These are phyloP conservation scores for Fulica atra DNA, from an alignment of 2,113 vertebrate species.

Conservation along the genomic window DNA sequence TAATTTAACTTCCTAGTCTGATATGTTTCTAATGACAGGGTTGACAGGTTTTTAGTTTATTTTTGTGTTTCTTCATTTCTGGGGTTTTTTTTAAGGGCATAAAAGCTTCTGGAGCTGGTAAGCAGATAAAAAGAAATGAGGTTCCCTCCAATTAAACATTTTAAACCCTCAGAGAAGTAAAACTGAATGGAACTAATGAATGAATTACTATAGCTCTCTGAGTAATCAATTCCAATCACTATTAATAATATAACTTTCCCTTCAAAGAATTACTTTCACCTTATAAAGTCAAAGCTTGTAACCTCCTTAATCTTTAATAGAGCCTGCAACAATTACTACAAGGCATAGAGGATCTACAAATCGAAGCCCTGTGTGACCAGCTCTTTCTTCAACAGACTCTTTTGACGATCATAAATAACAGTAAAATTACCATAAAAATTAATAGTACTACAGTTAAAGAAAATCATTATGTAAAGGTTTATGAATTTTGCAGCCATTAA, in stretches of 20 bases:
- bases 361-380: not conserved
- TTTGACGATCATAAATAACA: constrained; percentile 42
- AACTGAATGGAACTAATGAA: not conserved
- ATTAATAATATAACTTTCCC: constrained; percentile 40
- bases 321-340: constrained; percentile 47
- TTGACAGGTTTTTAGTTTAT: not conserved
- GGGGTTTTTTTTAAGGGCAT: not conserved
- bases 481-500: constrained; percentile 69
- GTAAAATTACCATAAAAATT: constrained; percentile 65
- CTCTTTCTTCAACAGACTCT: constrained; percentile 25
- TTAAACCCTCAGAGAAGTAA: not conserved
- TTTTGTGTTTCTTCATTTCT: not conserved
- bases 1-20: not conserved
- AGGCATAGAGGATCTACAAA: constrained; percentile 21
- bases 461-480: constrained; percentile 74
- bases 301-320: constrained; percentile 55
- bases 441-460: constrained; percentile 65
- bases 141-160: not conserved
- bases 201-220: constrained; percentile 26
- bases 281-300: constrained; percentile 63
- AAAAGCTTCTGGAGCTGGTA: not conserved
- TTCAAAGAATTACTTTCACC: constrained; percentile 63
- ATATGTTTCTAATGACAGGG: not conserved
- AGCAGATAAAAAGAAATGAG: not conserved
- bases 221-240: constrained; percentile 38